Percentiles rank a stretch among this genome's conserved stretches.
phyloP scores from a whole-genome alignment of 2,888 invertebrate species.

The Pterobdella sp. region DNA sequence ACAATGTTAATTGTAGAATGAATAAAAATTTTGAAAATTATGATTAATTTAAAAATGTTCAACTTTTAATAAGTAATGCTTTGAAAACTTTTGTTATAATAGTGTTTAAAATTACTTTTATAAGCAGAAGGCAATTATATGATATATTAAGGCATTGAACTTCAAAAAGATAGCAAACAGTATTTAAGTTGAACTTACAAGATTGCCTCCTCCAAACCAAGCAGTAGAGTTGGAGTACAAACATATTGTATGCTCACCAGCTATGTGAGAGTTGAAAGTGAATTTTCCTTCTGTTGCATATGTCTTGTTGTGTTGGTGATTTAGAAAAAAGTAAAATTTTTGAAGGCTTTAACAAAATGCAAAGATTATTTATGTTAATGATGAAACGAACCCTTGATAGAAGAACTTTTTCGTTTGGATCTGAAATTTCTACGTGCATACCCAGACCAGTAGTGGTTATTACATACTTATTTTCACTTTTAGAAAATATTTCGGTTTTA shows the following conservation, averaged over 20 bases:
- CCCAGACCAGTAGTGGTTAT: slow-evolving; percentile 39
- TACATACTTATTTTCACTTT: slow-evolving; percentile 35
- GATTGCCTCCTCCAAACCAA: slow-evolving; percentile 94
- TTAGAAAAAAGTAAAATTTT: not conserved
- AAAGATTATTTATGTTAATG: not conserved
- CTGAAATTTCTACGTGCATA: slow-evolving; percentile 60
- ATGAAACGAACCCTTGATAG: slow-evolving; percentile 66
- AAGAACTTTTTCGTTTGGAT: slow-evolving; percentile 87
- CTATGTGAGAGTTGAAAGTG: slow-evolving; percentile 90
- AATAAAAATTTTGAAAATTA: slow-evolving; percentile 5
- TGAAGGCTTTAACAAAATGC: not conserved
- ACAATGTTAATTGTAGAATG: not conserved
- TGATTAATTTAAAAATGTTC: not conserved
- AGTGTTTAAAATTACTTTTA: not conserved
- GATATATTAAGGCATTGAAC: not conserved
- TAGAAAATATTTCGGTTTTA: slow-evolving; percentile 39
- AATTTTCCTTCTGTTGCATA: slow-evolving; percentile 87
- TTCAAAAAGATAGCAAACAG: not conserved
- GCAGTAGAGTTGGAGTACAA: slow-evolving; percentile 94
- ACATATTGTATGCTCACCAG: slow-evolving; percentile 96
- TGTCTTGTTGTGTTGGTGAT: slow-evolving; percentile 45
- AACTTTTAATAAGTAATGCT: not conserved
- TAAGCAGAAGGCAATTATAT: not conserved
- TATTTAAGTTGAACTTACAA: slow-evolving; percentile 54
- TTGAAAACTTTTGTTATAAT: not conserved